A percentile compares a stretch with the other conserved stretches of the same genome.
These are phyloP conservation scores for Botia kubotai DNA, from an alignment of 2,797 vertebrate genomes.

Conservation along the genomic window DNA sequence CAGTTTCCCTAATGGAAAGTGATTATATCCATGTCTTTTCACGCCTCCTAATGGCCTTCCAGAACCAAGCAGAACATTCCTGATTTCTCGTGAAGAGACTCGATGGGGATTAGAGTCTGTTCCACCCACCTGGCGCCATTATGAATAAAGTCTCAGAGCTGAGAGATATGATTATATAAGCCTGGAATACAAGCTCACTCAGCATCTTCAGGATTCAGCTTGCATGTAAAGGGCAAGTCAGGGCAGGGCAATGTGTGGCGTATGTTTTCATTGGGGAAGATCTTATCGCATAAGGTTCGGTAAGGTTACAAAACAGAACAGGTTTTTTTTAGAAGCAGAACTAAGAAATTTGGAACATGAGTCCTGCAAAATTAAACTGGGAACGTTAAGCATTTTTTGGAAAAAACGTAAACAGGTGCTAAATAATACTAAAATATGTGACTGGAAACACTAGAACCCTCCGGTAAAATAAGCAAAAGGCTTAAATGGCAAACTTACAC, in stretches of 20 bases:
- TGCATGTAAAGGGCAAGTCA: constrained; percentile 27
- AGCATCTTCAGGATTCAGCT: constrained; percentile 42
- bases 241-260: constrained; percentile 18
- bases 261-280: background rate
- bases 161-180: constrained; percentile 48
- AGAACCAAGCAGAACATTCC: background rate
- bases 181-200: constrained; percentile 28
- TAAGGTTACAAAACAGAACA: background rate
- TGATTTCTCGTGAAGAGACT: background rate
- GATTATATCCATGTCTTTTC: background rate
- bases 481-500: constrained; percentile 19
- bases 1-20: background rate
- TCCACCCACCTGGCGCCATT: constrained; percentile 28
- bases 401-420: background rate
- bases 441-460: background rate
- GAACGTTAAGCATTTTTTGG: background rate
- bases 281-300: constrained; percentile 2
- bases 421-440: background rate
- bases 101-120: constrained; percentile 16
- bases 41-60: background rate
- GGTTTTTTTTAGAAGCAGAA: background rate
- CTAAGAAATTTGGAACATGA: background rate
- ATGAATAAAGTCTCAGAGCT: constrained; percentile 43
- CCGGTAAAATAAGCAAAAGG: background rate
- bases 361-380: too few relatives aligned